phyloP scores from a whole-genome alignment of 2,888 invertebrate genomes.

The Leptinotarsa juncta region DNA sequence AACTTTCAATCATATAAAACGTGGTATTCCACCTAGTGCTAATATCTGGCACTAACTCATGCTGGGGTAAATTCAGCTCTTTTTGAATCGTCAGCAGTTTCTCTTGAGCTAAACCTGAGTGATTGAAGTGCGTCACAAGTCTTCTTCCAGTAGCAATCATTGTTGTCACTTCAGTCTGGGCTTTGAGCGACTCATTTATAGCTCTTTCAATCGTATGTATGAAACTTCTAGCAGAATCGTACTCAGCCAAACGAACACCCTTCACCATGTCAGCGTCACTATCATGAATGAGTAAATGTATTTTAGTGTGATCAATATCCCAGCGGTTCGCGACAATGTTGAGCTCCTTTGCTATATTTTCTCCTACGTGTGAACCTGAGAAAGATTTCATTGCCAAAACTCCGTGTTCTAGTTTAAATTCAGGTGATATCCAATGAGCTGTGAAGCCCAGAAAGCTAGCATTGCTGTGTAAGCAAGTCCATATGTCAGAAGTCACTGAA shows the following conservation, averaged over 20 bases:
- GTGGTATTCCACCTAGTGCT: conserved; percentile 45
- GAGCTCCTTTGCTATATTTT: conserved; percentile 39
- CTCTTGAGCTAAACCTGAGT: conserved; percentile 43
- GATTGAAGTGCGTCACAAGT: conserved; percentile 21
- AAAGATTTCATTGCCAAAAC: conserved; percentile 52
- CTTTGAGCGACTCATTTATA: conserved; percentile 38
- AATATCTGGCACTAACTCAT: conserved; percentile 46
- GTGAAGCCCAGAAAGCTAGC: conserved; percentile 7
- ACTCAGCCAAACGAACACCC: conserved; percentile 38
- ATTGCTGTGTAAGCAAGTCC: neutral
- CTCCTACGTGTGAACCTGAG: conserved; percentile 41
- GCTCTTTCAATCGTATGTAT: conserved; percentile 48
- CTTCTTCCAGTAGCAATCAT: conserved; percentile 2
- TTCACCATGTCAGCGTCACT: conserved; percentile 22
- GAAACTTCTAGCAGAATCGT: conserved; percentile 43
- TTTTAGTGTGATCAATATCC: conserved; percentile 49
- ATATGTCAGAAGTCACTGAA: conserved; percentile 6
- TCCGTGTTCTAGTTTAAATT: conserved; percentile 41
- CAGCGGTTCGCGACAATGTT: conserved; percentile 44
- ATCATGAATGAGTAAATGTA: neutral
- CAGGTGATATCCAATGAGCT: conserved; percentile 41
- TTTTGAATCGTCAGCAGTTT: conserved; percentile 42
- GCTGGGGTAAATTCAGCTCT: conserved; percentile 47
- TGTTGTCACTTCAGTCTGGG: conserved; percentile 43
- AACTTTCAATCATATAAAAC: conserved; percentile 34